Evolutionary conservation across 1,140 invertebrate species (phyloP).

Genomic region (Venturia canescens): DNA sequence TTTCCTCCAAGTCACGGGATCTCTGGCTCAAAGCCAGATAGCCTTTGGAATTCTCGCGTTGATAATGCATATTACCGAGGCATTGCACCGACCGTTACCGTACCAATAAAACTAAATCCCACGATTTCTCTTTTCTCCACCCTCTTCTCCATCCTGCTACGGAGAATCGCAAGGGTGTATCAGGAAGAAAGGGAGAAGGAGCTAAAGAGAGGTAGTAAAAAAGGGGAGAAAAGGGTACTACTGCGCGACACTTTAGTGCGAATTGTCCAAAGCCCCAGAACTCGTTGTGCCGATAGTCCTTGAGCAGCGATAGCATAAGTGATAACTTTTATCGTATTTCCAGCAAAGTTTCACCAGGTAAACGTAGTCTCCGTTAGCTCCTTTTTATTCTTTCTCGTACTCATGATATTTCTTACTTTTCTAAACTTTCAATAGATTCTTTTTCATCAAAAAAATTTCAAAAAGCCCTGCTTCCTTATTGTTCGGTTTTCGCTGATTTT

Average conservation of each 20-base stretch:
- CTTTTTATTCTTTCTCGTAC: neutral
- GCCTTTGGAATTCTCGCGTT: constrained; percentile 33
- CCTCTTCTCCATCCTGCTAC: neutral
- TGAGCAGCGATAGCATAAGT: constrained; percentile 26
- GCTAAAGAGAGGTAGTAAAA: neutral
- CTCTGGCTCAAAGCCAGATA: constrained; percentile 36
- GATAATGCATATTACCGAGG: constrained; percentile 52
- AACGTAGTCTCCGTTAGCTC: neutral
- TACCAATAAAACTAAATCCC: constrained; percentile 50
- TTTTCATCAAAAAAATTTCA: neutral
- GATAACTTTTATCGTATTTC: constrained; percentile 35
- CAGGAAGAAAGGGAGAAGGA: neutral
- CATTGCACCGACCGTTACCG: constrained; percentile 48
- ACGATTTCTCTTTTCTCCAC: constrained; percentile 42
- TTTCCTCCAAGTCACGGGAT: constrained; percentile 39
- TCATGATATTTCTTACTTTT: neutral
- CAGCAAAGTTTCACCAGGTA: constrained; percentile 2
- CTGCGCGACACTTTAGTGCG: constrained; percentile 26
- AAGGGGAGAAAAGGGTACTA: neutral
- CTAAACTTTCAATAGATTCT: neutral
- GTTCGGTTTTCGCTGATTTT: neutral
- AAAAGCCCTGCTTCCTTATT: neutral
- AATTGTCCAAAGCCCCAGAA: constrained; percentile 37
- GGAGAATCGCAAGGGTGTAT: neutral
- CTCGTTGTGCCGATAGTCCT: constrained; percentile 14